Evolutionary conservation across 2,888 invertebrate species (phyloP).

Genomic region (Pseudococcus jackbeardsleyi): DNA sequence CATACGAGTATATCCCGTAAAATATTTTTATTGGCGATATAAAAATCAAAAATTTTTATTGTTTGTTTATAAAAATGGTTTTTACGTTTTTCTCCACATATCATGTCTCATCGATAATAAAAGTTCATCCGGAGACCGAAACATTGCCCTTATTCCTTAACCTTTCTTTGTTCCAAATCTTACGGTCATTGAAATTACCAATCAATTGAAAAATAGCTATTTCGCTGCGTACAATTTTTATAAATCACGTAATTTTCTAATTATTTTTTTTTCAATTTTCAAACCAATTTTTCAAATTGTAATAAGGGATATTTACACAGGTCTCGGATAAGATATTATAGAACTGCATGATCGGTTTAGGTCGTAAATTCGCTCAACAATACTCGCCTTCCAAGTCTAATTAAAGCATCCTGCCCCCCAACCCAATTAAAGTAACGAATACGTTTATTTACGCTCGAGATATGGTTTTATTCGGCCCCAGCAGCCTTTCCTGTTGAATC

Average conservation of each 20-base stretch:
- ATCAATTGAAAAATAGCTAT: not conserved
- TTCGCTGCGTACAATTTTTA: no score
- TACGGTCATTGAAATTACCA: not conserved
- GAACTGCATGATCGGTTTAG: not conserved
- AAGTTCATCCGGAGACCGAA: not conserved
- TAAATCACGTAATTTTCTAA: not conserved
- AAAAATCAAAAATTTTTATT: conserved; percentile 17
- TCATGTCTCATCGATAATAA: not conserved
- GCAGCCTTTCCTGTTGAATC: conserved; percentile 36
- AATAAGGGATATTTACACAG: not conserved
- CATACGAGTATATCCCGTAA: not conserved
- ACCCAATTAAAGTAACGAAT: not conserved
- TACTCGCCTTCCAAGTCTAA: not conserved
- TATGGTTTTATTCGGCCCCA: conserved; percentile 17
- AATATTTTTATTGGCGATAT: conserved; percentile 25
- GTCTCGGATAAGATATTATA: not conserved
- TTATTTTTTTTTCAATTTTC: not conserved
- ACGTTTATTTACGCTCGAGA: conserved; percentile 15
- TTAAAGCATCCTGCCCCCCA: not conserved
- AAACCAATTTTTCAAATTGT: no score
- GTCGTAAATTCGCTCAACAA: not conserved
- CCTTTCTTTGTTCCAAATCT: not conserved
- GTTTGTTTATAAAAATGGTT: conserved; percentile 3
- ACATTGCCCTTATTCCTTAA: not conserved
- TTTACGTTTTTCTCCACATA: not conserved